phyloP scores from a whole-genome alignment of 2,113 vertebrate genomes.

The Microcebus lehilahytsara region DNA sequence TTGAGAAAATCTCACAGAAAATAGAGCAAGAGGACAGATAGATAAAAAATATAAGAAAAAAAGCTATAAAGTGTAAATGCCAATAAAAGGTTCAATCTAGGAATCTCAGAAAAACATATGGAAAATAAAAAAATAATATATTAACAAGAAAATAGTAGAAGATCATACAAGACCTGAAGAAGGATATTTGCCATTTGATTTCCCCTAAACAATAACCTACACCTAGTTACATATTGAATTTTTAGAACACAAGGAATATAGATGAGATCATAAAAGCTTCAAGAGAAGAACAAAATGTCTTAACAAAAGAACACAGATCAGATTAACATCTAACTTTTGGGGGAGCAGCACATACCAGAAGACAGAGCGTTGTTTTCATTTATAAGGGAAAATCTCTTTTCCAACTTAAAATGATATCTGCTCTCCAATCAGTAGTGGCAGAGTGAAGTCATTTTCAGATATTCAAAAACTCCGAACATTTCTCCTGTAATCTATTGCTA shows the following conservation, averaged over 20 bases:
- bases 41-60: not conserved
- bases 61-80: not conserved
- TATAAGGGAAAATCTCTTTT: not conserved
- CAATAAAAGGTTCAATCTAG: not conserved
- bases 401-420: not conserved
- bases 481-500: not conserved
- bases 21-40: not conserved
- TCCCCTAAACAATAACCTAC: not conserved
- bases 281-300: not conserved
- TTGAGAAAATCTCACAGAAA: not conserved
- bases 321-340: not conserved
- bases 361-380: not conserved
- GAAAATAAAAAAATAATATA: not conserved
- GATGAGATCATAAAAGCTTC: not conserved
- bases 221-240: not conserved
- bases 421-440: not conserved
- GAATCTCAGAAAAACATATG: not conserved
- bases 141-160: not conserved
- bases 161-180: not conserved
- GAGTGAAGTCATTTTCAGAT: not conserved
- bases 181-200: not conserved
- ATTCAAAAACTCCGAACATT: not conserved
- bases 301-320: not conserved
- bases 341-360: not conserved
- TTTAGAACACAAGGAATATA: not conserved